Conservation (phyloP, 2,113 vertebrate genomes). For the Dicaeum eximium region DNA sequence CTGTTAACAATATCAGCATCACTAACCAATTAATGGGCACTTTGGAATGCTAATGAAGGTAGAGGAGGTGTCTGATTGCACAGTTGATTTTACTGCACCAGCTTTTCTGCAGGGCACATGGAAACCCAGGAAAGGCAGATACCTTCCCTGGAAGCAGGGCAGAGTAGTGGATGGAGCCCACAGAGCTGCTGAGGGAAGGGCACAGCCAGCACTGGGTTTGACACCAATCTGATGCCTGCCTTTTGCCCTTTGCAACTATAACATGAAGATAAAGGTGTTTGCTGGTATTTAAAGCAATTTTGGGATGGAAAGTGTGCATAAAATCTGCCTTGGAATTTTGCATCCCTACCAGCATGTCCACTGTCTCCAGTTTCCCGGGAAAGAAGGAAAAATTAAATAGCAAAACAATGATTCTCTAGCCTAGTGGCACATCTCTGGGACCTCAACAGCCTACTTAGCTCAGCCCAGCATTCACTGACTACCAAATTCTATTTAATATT, state of each 20-base stretch:
- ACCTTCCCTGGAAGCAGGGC: fast-evolving
- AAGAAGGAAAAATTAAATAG: background rate
- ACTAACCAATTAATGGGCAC: background rate
- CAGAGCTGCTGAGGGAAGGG: background rate
- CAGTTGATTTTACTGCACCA: background rate
- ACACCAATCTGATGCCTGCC: background rate
- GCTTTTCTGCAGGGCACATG: background rate
- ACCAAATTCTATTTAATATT: background rate
- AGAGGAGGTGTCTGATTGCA: background rate
- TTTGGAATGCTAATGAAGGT: background rate
- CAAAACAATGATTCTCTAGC: background rate
- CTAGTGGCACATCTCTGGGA: background rate
- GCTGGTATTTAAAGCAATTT: background rate
- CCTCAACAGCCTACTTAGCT: background rate
- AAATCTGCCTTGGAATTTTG: background rate
- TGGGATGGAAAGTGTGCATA: background rate
- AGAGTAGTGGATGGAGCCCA: background rate
- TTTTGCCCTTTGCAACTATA: background rate
- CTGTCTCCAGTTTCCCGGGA: background rate
- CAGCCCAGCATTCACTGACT: fast-evolving
- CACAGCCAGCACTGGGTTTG: background rate
- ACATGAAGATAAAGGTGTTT: background rate
- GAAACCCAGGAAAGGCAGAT: background rate
- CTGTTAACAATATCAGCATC: background rate
- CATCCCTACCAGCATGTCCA: background rate